Base-by-base conservation (phyloP, 1,140 invertebrate species). In the Eupeodes corollae region DNA sequence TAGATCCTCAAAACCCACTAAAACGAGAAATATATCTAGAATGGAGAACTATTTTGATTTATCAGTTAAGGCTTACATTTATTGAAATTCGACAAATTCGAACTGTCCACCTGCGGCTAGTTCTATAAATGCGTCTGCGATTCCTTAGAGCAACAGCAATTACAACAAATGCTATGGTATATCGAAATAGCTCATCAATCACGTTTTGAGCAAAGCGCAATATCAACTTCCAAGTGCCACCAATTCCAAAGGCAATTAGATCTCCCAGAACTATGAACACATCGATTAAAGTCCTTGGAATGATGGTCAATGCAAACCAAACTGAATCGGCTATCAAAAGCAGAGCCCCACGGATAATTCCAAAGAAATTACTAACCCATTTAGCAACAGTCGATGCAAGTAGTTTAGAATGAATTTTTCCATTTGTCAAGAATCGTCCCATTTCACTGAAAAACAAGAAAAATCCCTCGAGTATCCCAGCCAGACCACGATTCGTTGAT, bases 171-270 rank as follows among this genome's bases (percentile, higher is more conserved):
- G 26, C 41, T 9, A 43, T 48, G 3, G 32, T 43, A 13, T 35
- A 37, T 15, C 47, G 39, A 13, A 48, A 48, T 6, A 48, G 19
- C 32, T 48, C 47, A 12, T 48, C 41, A 13, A 48, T 35, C 6
- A 48, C 15, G 8, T 19, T 40, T 6, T 35, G 16, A 3, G 42
- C 18, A 26, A 14, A 42, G 18, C 42, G 18, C 16, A 43, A 13
- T 6, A 48, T 14, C 26, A 30, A 16, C 6, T 26, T 43, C 6
- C 47, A 14, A n/a, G 37, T 15, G 2, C 16, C 11, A 5, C 32
- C 38, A 14, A 48, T 30, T 6, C 14, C 35, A 1, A 18, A 12
- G 11, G 42, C 32, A 0, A 48, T 48, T 15, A 19, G 19, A 39
- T 48, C 47, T 14, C 39, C 39, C 13, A 48, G 6, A 13, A 33